Evolutionary conservation across 2,888 invertebrate genomes (phyloP).

Genomic region (Trypoxylon attenuatum): DNA sequence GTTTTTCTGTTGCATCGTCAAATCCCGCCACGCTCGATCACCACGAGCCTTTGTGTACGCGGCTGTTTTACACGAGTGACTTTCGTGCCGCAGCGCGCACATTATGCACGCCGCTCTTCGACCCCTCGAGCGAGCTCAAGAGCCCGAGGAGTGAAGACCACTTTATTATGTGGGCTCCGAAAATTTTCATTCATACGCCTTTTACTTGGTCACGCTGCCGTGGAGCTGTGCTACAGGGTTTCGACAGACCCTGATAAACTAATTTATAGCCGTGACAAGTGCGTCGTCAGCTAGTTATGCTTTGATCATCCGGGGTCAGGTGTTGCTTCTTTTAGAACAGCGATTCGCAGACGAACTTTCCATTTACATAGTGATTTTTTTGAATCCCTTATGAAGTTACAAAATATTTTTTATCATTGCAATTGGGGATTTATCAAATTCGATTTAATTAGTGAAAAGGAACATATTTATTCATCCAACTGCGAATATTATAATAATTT

Average conservation of each 20-base stretch:
- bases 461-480: too few relatives aligned
- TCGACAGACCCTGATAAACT: neutral
- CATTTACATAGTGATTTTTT: neutral
- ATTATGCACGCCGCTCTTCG: slow-evolving; percentile 56
- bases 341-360: neutral
- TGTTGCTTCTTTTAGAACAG: neutral
- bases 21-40: slow-evolving; percentile 6
- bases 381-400: neutral
- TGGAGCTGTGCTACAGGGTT: neutral
- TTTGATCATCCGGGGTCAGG: too few relatives aligned
- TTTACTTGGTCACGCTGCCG: slow-evolving; percentile 40
- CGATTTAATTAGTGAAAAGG: too few relatives aligned
- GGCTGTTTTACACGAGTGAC: slow-evolving; percentile 51
- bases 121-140: slow-evolving; percentile 45
- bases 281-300: neutral
- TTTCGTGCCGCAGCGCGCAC: slow-evolving; percentile 50
- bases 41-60: slow-evolving; percentile 22
- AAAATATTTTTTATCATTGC: neutral
- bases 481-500: too few relatives aligned
- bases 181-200: slow-evolving; percentile 52
- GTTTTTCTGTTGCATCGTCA: slow-evolving; percentile 29
- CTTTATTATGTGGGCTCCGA: slow-evolving; percentile 48
- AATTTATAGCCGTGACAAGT: neutral
- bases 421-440: too few relatives aligned
- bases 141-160: slow-evolving; percentile 44